A percentile compares a stretch with the other conserved stretches of the same genome.
Evolutionary conservation across 2,797 vertebrate genomes (phyloP).

Genomic region (Macropus fuliginosus): DNA sequence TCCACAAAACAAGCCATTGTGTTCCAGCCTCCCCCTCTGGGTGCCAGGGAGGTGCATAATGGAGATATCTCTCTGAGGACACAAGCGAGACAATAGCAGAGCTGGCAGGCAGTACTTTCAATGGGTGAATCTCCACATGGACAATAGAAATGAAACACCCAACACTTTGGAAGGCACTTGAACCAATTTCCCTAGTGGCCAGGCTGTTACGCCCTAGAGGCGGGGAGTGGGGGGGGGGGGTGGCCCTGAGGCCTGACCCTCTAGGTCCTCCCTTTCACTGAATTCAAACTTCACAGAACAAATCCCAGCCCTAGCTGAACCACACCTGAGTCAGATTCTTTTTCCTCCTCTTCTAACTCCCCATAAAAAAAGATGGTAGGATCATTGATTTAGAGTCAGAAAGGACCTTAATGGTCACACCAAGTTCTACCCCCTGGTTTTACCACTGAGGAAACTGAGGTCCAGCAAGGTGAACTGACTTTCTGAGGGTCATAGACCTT

Average conservation of each 20-base stretch:
- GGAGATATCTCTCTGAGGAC: constrained; percentile 83
- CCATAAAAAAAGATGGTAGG: background rate
- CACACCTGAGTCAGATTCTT: background rate
- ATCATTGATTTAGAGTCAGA: background rate
- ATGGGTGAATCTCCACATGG: constrained; percentile 55
- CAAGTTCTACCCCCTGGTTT: background rate
- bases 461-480: background rate
- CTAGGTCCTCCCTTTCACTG: no score
- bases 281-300: no score
- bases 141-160: constrained; percentile 57
- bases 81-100: constrained; percentile 75
- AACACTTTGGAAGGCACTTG: constrained; percentile 2
- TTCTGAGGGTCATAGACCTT: background rate
- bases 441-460: background rate
- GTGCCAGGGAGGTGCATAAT: constrained; percentile 71
- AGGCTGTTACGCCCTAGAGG: background rate
- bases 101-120: constrained; percentile 7
- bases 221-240: no score
- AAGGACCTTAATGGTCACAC: background rate
- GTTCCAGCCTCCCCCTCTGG: constrained; percentile 58
- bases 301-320: background rate
- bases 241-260: no score
- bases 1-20: constrained; percentile 81
- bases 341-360: background rate
- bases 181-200: background rate